Percentiles rank a stretch among this genome's conserved stretches.
These are phyloP conservation scores for Astyanax mexicanus DNA, from an alignment of 2,797 vertebrate species.

Conservation along the genomic window DNA sequence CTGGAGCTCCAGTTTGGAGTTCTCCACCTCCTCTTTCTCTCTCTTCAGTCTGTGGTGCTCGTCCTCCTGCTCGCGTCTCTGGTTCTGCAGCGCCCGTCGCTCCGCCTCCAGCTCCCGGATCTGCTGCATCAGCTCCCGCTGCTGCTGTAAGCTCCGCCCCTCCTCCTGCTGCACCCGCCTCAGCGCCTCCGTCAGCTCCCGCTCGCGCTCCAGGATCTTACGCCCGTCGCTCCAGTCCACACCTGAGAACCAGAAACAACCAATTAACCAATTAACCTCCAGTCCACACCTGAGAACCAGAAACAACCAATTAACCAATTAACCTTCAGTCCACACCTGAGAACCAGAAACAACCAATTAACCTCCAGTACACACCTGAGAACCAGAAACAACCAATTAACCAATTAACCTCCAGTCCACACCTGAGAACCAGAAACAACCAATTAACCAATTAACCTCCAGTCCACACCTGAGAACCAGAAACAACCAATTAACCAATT, in stretches of 20 bases:
- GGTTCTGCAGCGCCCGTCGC: conserved; percentile 65
- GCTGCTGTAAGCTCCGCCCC: conserved; percentile 72
- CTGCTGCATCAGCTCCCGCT: conserved; percentile 74
- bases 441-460: too few relatives aligned
- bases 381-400: too few relatives aligned
- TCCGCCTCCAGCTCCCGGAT: conserved; percentile 72
- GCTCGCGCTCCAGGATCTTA: conserved; percentile 67
- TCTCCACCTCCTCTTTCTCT: conserved; percentile 70
- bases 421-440: too few relatives aligned
- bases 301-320: too few relatives aligned
- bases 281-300: too few relatives aligned
- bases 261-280: background rate
- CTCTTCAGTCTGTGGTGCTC: conserved; percentile 67
- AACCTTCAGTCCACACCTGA: too few relatives aligned
- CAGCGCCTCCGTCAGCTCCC: conserved; percentile 74
- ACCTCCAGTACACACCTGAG: too few relatives aligned
- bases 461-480: too few relatives aligned
- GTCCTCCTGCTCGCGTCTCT: conserved; percentile 72
- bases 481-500: too few relatives aligned
- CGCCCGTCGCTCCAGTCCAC: conserved; percentile 56
- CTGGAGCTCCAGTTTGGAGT: conserved; percentile 63
- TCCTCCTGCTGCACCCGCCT: conserved; percentile 76
- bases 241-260: conserved; percentile 21
- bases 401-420: too few relatives aligned
- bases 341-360: too few relatives aligned